A percentile compares a stretch with the other conserved stretches of the same genome.
phyloP scores from a whole-genome alignment of 2,113 vertebrate species.

The Eptesicus fuscus region DNA sequence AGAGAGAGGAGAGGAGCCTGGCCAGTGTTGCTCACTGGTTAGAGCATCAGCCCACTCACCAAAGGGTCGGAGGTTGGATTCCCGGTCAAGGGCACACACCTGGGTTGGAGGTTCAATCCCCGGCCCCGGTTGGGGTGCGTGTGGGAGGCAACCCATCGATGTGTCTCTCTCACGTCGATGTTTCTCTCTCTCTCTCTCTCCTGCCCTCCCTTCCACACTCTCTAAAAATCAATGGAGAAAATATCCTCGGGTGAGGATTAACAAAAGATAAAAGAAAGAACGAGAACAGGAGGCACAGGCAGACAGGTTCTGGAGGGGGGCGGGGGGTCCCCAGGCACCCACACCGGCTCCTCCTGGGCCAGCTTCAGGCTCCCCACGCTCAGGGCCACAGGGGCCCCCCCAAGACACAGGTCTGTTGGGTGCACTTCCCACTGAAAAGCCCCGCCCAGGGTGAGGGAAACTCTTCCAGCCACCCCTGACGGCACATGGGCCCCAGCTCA shows the following conservation, averaged over 20 bases:
- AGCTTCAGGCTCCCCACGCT: background rate
- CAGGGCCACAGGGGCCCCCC: background rate
- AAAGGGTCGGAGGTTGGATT: too few species aligned
- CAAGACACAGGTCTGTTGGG: background rate
- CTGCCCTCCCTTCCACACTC: background rate
- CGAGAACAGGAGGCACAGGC: background rate
- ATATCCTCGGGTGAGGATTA: background rate
- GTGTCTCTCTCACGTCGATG: background rate
- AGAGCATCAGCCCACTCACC: too few species aligned
- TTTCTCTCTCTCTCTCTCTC: background rate
- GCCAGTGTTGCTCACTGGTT: too few species aligned
- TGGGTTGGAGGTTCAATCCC: too few species aligned
- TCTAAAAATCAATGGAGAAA: background rate
- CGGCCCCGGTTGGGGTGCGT: too few species aligned
- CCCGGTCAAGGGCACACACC: too few species aligned
- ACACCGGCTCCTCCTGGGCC: background rate
- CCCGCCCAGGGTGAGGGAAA: background rate
- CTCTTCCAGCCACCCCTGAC: background rate
- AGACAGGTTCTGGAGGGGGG: accelerated
- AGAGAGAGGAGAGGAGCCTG: too few species aligned
- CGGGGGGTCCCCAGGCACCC: background rate
- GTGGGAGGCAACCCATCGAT: background rate
- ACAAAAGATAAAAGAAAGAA: background rate
- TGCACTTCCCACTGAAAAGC: background rate
- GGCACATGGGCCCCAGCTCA: accelerated